phyloP scores from a whole-genome alignment of 2,888 invertebrate species.

The Phymatocera aterrima region DNA sequence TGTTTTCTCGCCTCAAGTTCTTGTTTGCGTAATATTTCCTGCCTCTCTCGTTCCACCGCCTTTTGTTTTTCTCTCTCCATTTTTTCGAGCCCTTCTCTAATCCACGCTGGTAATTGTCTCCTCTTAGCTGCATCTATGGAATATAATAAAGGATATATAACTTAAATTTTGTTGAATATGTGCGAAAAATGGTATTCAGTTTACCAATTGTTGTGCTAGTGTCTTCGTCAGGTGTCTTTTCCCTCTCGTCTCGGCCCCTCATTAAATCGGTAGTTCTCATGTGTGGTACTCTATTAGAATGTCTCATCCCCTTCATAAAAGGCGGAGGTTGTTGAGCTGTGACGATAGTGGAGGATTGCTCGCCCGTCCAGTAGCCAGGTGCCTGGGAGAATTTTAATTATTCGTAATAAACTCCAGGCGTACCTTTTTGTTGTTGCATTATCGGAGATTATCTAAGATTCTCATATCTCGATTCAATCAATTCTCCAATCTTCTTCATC shows the following conservation, averaged over 20 bases:
- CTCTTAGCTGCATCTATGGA: constrained; percentile 88
- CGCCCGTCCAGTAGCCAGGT: constrained; percentile 66
- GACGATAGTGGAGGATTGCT: constrained; percentile 57
- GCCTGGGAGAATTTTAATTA: constrained; percentile 57
- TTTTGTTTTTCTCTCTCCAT: constrained; percentile 96
- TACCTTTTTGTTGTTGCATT: too few species aligned
- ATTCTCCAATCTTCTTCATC: too few species aligned
- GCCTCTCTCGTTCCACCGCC: constrained; percentile 88
- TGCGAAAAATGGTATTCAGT: background rate
- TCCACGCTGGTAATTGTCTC: constrained; percentile 97
- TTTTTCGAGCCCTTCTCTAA: constrained; percentile 96
- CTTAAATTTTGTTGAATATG: background rate
- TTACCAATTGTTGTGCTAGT: constrained; percentile 68
- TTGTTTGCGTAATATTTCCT: constrained; percentile 80
- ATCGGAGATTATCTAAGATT: too few species aligned
- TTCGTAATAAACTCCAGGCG: background rate
- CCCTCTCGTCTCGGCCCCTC: constrained; percentile 68
- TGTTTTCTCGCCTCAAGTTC: constrained; percentile 76
- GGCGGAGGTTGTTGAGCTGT: constrained; percentile 63
- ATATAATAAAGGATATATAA: too few species aligned
- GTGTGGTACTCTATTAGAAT: constrained; percentile 63
- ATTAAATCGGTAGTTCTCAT: constrained; percentile 63
- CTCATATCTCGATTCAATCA: too few species aligned
- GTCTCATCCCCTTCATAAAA: constrained; percentile 68
- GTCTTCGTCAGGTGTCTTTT: constrained; percentile 72